A percentile compares a stretch with the other conserved stretches of the same genome.
phyloP scores from a whole-genome alignment of 2,113 vertebrate genomes.

The Muntiacus reevesi region DNA sequence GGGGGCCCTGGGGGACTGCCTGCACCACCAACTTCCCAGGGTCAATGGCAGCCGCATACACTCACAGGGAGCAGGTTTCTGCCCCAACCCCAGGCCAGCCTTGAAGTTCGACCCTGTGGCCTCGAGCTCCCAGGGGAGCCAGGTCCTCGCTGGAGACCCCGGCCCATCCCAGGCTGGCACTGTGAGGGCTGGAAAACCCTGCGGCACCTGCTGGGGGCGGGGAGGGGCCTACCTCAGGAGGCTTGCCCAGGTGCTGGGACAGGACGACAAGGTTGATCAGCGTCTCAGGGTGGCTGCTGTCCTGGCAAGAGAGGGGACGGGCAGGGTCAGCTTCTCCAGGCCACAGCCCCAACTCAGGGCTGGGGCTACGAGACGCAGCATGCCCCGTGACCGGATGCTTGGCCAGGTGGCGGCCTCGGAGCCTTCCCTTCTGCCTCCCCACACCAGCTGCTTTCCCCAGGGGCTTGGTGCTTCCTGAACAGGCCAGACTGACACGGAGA shows the following conservation, averaged over 20 bases:
- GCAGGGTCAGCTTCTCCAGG: background rate
- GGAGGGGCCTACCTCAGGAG: slow-evolving; percentile 89
- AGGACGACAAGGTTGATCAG: slow-evolving; percentile 95
- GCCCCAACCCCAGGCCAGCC: background rate
- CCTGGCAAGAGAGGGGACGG: slow-evolving; percentile 76
- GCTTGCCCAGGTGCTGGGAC: slow-evolving; percentile 93
- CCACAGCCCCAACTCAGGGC: background rate
- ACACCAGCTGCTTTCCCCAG: background rate
- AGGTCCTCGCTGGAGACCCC: background rate
- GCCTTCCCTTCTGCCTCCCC: background rate
- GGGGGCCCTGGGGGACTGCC: background rate
- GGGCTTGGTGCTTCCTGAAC: background rate
- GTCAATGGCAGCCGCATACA: background rate
- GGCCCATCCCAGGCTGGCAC: background rate
- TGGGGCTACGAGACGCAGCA: background rate
- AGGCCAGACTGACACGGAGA: no score
- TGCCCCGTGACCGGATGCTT: background rate
- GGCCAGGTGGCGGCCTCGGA: background rate
- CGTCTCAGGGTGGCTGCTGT: slow-evolving; percentile 95
- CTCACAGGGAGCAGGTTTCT: background rate
- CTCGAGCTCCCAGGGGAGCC: background rate
- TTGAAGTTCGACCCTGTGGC: background rate
- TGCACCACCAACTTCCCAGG: background rate
- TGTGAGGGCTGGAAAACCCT: background rate
- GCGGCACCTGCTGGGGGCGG: background rate